Conservation (phyloP, 2,888 invertebrate genomes). For the Heliconius sara region DNA sequence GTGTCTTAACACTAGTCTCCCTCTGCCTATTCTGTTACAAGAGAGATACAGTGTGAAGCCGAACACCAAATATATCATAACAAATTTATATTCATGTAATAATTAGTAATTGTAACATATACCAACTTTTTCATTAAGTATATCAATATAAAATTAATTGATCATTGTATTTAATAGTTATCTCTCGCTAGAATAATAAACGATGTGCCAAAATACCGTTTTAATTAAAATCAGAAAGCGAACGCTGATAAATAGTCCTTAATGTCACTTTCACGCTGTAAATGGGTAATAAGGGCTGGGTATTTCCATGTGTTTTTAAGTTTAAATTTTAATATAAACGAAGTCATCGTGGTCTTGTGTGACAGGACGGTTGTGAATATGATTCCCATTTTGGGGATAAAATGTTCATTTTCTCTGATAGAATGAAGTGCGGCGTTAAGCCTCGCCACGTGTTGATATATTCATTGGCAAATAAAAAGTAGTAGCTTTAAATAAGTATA, state of each 20-base stretch:
- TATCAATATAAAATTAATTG: constrained; percentile 40
- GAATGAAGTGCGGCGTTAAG: too few relatives aligned
- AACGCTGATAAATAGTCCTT: constrained; percentile 72
- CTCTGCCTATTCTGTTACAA: too few relatives aligned
- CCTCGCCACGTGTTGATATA: too few relatives aligned
- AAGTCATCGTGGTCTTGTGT: neutral
- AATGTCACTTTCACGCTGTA: constrained; percentile 64
- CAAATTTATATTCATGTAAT: neutral
- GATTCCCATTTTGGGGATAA: neutral
- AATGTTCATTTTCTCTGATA: neutral
- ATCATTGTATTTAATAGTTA: constrained; percentile 50
- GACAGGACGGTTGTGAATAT: neutral
- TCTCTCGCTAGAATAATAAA: constrained; percentile 61
- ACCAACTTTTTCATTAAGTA: constrained; percentile 3
- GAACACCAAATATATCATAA: too few relatives aligned
- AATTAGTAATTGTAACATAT: neutral
- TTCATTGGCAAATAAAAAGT: too few relatives aligned
- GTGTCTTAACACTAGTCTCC: too few relatives aligned
- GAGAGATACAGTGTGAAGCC: neutral
- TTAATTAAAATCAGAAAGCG: constrained; percentile 75
- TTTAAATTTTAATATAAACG: neutral
- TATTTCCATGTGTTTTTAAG: constrained; percentile 10
- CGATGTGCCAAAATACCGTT: constrained; percentile 70
- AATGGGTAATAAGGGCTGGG: constrained; percentile 44
- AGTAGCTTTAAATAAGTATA: too few relatives aligned